phyloP scores from a whole-genome alignment of 2,797 vertebrate genomes.

The Lindbergichthys nudifrons region DNA sequence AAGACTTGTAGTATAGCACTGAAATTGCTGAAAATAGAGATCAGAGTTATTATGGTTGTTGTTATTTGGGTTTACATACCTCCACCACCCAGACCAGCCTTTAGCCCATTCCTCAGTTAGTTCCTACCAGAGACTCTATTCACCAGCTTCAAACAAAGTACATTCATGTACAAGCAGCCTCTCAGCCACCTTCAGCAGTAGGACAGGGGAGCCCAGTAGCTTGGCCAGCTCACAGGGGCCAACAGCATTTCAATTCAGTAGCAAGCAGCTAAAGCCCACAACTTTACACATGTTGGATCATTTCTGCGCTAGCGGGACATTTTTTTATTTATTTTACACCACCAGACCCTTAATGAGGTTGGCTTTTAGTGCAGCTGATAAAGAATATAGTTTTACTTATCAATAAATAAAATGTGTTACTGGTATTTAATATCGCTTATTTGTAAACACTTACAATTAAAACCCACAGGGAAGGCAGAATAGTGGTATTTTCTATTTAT shows the following conservation, averaged over 20 bases:
- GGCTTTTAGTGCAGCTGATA: conserved; percentile 9
- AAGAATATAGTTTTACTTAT: background rate
- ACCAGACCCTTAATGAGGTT: conserved; percentile 5
- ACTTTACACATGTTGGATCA: conserved; percentile 14
- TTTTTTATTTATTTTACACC: conserved; percentile 14
- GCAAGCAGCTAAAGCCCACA: conserved; percentile 51
- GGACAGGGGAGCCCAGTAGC: conserved; percentile 78
- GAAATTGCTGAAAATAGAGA: conserved; percentile 80
- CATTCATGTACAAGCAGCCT: conserved; percentile 81
- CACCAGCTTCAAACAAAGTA: conserved; percentile 87
- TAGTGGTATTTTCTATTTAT: background rate
- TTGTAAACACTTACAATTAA: background rate
- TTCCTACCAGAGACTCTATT: conserved; percentile 88
- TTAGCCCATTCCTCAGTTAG: conserved; percentile 87
- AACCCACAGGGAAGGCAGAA: background rate
- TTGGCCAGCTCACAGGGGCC: conserved; percentile 57
- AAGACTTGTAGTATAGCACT: conserved; percentile 78
- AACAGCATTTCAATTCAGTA: conserved; percentile 47
- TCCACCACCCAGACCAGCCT: conserved; percentile 85
- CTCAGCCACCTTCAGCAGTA: conserved; percentile 79
- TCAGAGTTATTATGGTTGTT: conserved; percentile 75
- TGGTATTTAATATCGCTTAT: background rate
- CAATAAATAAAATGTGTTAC: background rate
- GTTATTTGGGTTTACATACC: conserved; percentile 85
- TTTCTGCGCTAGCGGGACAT: conserved; percentile 8